phyloP scores from a whole-genome alignment of 2,888 invertebrate genomes.

The Amorpha juglandis region DNA sequence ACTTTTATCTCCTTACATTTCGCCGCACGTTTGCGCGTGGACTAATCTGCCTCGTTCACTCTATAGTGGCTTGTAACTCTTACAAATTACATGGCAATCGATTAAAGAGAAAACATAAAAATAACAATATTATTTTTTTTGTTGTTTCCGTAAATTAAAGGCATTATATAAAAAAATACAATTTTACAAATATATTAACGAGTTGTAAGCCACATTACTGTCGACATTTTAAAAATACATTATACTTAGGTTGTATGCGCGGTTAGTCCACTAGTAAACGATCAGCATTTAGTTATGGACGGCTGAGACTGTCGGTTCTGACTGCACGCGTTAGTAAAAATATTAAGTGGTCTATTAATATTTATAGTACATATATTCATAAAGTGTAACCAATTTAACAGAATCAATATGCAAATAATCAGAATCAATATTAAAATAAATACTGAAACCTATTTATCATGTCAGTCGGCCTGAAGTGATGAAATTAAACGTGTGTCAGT shows the following conservation, averaged over 20 bases:
- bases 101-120: not conserved
- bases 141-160: too few relatives aligned
- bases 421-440: not conserved
- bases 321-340: not conserved
- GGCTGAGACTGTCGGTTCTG: constrained; percentile 13
- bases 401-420: not conserved
- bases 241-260: constrained; percentile 12
- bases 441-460: not conserved
- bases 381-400: not conserved
- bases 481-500: constrained; percentile 20
- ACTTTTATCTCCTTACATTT: constrained; percentile 32
- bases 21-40: constrained; percentile 31
- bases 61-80: constrained; percentile 4
- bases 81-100: not conserved
- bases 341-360: not conserved
- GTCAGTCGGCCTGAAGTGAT: not conserved
- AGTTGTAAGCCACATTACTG: not conserved
- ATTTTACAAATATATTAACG: not conserved
- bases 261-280: constrained; percentile 15
- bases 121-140: too few relatives aligned
- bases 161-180: not conserved
- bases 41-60: not conserved
- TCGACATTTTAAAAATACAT: constrained; percentile 8
- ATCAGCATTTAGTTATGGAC: constrained; percentile 26
- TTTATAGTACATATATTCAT: not conserved